Evolutionary conservation across 2,888 invertebrate genomes (phyloP).

Genomic region (Andrena fulva): DNA sequence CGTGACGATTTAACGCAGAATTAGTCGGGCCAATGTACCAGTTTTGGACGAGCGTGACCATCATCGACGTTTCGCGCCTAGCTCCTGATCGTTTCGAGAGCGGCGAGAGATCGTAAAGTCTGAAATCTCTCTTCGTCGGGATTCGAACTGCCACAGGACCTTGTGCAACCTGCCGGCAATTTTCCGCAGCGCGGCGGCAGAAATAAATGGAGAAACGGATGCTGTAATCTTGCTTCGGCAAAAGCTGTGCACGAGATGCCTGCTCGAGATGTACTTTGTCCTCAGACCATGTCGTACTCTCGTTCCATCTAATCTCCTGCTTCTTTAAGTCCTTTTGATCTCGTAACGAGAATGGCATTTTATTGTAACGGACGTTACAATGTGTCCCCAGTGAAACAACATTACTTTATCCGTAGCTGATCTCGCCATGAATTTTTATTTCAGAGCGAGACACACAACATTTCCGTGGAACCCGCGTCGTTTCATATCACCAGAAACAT

Average conservation of each 20-base stretch:
- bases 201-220: constrained; percentile 49
- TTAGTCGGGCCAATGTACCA: background rate
- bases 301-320: constrained; percentile 17
- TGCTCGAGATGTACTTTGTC: constrained; percentile 24
- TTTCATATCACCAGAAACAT: too few relatives aligned
- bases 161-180: constrained; percentile 58
- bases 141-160: constrained; percentile 14
- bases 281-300: background rate
- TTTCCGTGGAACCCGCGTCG: background rate
- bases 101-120: constrained; percentile 32
- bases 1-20: constrained; percentile 12
- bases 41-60: background rate
- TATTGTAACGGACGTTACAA: constrained; percentile 24
- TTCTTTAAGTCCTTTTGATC: constrained; percentile 41
- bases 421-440: background rate
- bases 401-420: constrained; percentile 14
- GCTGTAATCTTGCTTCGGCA: constrained; percentile 57
- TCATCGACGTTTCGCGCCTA: constrained; percentile 35
- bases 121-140: constrained; percentile 31
- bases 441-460: background rate
- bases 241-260: constrained; percentile 47
- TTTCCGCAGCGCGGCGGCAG: constrained; percentile 47
- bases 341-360: constrained; percentile 25
- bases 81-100: constrained; percentile 23
- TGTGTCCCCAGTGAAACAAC: constrained; percentile 1